Conservation (phyloP, 1,140 invertebrate genomes). For the Lethrus apterus region DNA sequence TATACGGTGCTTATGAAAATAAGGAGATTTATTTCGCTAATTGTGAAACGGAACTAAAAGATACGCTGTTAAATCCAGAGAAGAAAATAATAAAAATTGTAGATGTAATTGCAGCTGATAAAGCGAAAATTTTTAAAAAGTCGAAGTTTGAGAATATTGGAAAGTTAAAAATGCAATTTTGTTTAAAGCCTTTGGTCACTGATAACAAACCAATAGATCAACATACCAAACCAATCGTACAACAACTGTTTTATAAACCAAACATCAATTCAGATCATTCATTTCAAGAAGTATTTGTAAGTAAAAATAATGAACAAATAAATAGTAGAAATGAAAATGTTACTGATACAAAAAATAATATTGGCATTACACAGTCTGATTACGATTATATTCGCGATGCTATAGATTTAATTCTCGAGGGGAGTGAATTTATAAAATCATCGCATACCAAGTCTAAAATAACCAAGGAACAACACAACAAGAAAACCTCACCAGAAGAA, state of each 20-base stretch:
- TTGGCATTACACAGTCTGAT: background rate
- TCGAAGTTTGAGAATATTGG: background rate
- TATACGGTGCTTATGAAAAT: background rate
- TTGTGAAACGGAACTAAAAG: conserved; percentile 1
- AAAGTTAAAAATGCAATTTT: conserved; percentile 1
- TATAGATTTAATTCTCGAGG: background rate
- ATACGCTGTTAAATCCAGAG: background rate
- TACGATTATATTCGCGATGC: background rate
- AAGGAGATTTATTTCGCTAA: conserved; percentile 2
- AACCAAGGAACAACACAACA: conserved; percentile 23
- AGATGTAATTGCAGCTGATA: conserved; percentile 1
- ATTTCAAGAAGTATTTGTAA: background rate
- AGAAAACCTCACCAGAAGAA: conserved; percentile 24
- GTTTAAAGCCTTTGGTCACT: conserved; percentile 1
- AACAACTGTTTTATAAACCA: background rate
- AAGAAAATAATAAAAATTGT: conserved; percentile 1
- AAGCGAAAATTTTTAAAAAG: conserved; percentile 2
- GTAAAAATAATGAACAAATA: background rate
- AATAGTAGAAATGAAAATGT: background rate
- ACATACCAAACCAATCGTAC: background rate
- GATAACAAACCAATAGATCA: conserved; percentile 4
- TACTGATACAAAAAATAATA: background rate
- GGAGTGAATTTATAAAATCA: background rate
- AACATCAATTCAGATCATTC: background rate
- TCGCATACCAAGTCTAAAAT: conserved; percentile 17